Evolutionary conservation across 2,797 vertebrate species (phyloP), one percentile per base, ranked within the genome.

Genomic region (Hephaestus fuliginosus): DNA sequence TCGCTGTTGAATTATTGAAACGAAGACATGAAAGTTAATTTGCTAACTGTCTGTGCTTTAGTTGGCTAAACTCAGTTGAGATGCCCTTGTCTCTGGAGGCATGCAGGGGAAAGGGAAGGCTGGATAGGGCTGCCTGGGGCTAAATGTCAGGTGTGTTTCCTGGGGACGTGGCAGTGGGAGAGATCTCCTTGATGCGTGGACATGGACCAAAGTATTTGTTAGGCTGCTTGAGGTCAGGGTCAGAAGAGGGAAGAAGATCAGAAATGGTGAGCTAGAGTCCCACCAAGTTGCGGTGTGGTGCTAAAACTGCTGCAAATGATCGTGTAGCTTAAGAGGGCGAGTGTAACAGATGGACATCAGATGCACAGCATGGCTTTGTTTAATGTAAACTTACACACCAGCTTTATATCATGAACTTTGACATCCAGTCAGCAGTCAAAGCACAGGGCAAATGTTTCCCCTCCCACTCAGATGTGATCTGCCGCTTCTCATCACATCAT

Each of bases 11-110:
- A 95, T 95, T 94, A 94, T 95, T 95, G 85, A 95, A 93, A 89
- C 70, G 20, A 92, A 92, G 94, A 95, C 94, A 94, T 91, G 93
- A 92, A 93, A 92, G 93, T 93, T 95, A 90, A 95, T 96, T 95
- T 94, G 92, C 93, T 92, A 95, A 94, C 94, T 94, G 95, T 94
- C 92, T 86, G 92, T 77, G 91, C 91, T 94, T 94, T 92, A 92
- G 93, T 92, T 91, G 90, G 89, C 93, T 94, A 93, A 95, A 93
- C 93, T 93, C 86, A 79, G 86, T 89, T 70, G 84, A 87, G 89
- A 83, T 90, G 91, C 89, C 87, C 90, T 91, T 80, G 91, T 94
- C 94, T 93, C 93, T 88, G 90, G 90, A 93, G 91, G 89, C 88
- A 22, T 84, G 65, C 13, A 56, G 48, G 46, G 75, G 80, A 52